Conservation (phyloP, 2,888 invertebrate species). For the Drepanosiphum platanoidis region DNA sequence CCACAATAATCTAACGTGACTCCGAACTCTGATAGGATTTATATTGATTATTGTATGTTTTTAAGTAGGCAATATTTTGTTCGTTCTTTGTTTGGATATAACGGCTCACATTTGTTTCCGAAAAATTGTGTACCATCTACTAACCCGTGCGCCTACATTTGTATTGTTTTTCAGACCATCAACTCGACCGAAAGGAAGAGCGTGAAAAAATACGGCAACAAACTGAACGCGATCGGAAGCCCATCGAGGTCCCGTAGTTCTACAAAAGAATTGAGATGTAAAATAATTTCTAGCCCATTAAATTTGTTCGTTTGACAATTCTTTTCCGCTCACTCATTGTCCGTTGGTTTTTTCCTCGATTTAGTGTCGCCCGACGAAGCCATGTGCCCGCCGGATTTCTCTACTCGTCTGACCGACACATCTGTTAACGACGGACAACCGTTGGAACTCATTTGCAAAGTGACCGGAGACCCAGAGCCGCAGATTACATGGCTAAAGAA, state of each 20-base stretch:
- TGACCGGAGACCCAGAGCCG: conserved; percentile 93
- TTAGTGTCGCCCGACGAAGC: conserved; percentile 87
- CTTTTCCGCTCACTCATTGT: conserved; percentile 14
- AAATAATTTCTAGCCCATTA: conserved; percentile 67
- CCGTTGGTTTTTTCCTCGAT: conserved; percentile 64
- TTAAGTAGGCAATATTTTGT: too few species aligned
- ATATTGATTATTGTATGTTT: too few species aligned
- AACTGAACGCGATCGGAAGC: conserved; percentile 79
- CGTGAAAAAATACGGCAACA: conserved; percentile 75
- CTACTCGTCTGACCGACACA: conserved; percentile 79
- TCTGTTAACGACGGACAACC: conserved; percentile 89
- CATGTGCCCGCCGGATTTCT: conserved; percentile 88
- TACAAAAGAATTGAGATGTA: conserved; percentile 88
- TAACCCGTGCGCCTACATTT: not conserved
- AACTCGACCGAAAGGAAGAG: conserved; percentile 69
- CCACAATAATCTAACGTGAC: too few species aligned
- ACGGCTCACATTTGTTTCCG: too few species aligned
- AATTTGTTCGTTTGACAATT: not conserved
- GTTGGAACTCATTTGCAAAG: conserved; percentile 82
- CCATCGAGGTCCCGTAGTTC: conserved; percentile 88
- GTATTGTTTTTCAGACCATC: conserved; percentile 61
- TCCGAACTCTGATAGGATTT: too few species aligned
- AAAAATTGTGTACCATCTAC: too few species aligned
- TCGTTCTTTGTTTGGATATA: too few species aligned
- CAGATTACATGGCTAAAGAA: conserved; percentile 90